Evolutionary conservation across 2,797 vertebrate species (phyloP).

Genomic region (Scolopax rusticola): DNA sequence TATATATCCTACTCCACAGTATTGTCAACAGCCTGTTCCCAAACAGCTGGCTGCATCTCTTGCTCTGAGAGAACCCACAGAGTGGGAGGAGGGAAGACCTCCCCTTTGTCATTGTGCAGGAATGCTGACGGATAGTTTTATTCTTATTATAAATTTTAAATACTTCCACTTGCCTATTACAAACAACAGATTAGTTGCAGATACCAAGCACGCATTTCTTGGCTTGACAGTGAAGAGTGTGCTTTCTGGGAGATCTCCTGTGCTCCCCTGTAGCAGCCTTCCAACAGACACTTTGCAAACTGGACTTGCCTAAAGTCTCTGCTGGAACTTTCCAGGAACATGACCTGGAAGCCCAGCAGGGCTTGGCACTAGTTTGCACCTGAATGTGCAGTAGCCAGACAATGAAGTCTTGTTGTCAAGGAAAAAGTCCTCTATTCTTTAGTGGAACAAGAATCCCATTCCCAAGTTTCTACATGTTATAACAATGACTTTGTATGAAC

Average conservation of each 20-base stretch:
- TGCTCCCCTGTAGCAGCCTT: not conserved
- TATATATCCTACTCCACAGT: not conserved
- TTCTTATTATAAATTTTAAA: not conserved
- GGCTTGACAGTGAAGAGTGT: not conserved
- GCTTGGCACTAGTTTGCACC: not conserved
- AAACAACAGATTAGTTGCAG: not conserved
- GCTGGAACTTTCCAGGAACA: not conserved
- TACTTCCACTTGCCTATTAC: constrained; percentile 1
- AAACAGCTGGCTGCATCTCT: constrained; percentile 1
- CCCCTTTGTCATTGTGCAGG: constrained; percentile 1
- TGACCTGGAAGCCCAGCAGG: not conserved
- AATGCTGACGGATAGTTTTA: not conserved
- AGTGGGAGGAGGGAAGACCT: not conserved
- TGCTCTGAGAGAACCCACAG: not conserved
- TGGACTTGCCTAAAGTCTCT: not conserved
- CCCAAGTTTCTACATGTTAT: not conserved
- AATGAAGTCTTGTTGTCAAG: not conserved
- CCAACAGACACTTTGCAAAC: not conserved
- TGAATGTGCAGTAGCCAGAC: not conserved
- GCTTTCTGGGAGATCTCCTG: not conserved
- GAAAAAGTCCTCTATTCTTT: not conserved
- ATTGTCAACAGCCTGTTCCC: constrained; percentile 26
- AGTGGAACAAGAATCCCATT: not conserved
- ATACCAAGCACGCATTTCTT: not conserved
- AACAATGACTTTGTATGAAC: not conserved